Evolutionary conservation across 1,140 invertebrate genomes (phyloP).

Genomic region (Platorchestia sp.): DNA sequence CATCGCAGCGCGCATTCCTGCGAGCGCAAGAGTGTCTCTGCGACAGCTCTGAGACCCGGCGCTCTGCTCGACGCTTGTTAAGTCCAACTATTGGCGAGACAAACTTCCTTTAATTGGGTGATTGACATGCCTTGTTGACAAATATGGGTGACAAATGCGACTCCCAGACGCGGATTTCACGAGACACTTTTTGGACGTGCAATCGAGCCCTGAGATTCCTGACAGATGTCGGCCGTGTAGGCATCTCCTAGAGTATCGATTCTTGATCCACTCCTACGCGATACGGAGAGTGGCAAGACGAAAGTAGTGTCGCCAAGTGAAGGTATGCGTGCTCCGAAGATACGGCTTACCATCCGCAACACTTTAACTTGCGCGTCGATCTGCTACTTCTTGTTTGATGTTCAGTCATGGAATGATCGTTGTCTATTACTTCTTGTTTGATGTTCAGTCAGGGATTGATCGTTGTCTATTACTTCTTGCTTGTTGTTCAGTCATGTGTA

Average conservation of each 20-base stretch:
- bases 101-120: conserved; percentile 49
- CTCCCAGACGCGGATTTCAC: neutral
- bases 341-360: neutral
- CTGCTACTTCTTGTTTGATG: too few species aligned
- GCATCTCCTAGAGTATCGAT: neutral
- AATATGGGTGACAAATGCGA: conserved; percentile 47
- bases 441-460: too few species aligned
- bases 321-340: neutral
- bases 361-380: neutral
- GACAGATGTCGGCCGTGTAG: neutral
- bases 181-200: neutral
- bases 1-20: neutral
- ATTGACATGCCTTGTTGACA: conserved; percentile 55
- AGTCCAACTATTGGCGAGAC: conserved; percentile 40
- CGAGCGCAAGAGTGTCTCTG: conserved; percentile 35
- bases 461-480: too few species aligned
- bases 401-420: too few species aligned
- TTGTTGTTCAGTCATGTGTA: too few species aligned
- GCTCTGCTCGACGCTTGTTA: neutral
- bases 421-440: too few species aligned
- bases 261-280: conserved; percentile 5
- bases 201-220: neutral
- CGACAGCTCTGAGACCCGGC: neutral
- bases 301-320: neutral
- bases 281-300: too few species aligned